A percentile compares a stretch with the other conserved stretches of the same genome.
phyloP scores from a whole-genome alignment of 2,797 vertebrate genomes.

The Anas bernieri region DNA sequence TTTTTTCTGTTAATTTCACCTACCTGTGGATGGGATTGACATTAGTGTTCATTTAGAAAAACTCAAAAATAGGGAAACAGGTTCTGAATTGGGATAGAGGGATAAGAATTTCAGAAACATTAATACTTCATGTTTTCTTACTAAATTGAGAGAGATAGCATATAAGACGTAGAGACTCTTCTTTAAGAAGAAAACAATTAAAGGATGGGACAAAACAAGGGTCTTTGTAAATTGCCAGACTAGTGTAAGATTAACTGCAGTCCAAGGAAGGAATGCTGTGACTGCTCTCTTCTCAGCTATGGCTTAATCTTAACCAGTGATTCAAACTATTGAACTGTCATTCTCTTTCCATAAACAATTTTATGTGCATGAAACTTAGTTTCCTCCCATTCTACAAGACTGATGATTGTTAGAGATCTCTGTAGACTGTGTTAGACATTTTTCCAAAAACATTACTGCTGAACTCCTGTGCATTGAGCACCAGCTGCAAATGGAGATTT shows the following conservation, averaged over 20 bases:
- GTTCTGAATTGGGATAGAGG: not conserved
- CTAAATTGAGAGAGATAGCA: accelerated
- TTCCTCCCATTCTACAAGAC: not conserved
- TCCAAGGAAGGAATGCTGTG: not conserved
- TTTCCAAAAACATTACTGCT: not conserved
- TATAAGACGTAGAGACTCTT: not conserved
- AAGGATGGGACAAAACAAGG: not conserved
- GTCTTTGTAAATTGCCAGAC: not conserved
- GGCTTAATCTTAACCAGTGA: not conserved
- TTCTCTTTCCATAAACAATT: not conserved
- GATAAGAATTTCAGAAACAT: not conserved
- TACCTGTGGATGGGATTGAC: not conserved
- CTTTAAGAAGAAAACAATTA: not conserved
- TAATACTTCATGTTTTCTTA: not conserved
- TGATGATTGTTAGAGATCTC: not conserved
- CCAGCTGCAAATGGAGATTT: not conserved
- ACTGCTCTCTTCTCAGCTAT: not conserved
- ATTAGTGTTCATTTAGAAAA: not conserved
- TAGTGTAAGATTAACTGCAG: not conserved
- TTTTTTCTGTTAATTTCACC: not conserved
- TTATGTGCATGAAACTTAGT: not conserved
- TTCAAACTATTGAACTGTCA: not conserved
- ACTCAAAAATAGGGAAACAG: not conserved
- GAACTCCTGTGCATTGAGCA: not conserved
- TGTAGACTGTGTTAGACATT: not conserved